Evolutionary conservation across 2,888 invertebrate species (phyloP).

Genomic region (Chrysopilus asiliformis): DNA sequence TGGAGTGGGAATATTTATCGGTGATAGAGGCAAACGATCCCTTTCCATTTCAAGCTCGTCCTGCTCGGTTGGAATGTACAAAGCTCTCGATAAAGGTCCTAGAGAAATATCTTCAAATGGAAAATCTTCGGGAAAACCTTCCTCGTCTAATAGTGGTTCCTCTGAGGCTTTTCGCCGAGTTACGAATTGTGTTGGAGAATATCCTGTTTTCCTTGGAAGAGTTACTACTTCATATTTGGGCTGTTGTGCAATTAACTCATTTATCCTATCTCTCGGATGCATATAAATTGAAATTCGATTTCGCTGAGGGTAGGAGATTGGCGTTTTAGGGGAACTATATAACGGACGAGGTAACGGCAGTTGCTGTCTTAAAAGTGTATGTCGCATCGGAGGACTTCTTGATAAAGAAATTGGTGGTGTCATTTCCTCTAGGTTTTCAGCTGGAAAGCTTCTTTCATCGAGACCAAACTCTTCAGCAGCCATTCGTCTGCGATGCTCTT

Average conservation of each 20-base stretch:
- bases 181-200: slow-evolving; percentile 5
- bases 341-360: neutral
- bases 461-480: slow-evolving; percentile 3
- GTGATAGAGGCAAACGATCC: neutral
- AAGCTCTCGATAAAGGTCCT: slow-evolving; percentile 6
- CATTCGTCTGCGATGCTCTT: neutral
- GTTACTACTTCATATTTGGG: slow-evolving; percentile 5
- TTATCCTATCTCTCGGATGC: slow-evolving; percentile 1
- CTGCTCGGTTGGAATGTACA: slow-evolving; percentile 8
- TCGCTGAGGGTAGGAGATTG: neutral
- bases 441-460: neutral
- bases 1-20: neutral
- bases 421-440: neutral
- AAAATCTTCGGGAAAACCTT: slow-evolving; percentile 3
- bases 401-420: slow-evolving; percentile 1
- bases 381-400: neutral
- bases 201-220: slow-evolving; percentile 1
- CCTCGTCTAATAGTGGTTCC: slow-evolving; percentile 5
- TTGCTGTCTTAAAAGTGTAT: neutral
- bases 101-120: neutral
- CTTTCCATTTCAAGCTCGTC: slow-evolving; percentile 7
- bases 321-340: neutral
- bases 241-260: slow-evolving; percentile 3
- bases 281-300: slow-evolving; percentile 1
- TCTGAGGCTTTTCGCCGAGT: slow-evolving; percentile 1